Percentiles rank a stretch among this genome's conserved stretches.
Conservation (phyloP, 92 coral and sea anemone species). For the Epizoanthus ramosus region DNA sequence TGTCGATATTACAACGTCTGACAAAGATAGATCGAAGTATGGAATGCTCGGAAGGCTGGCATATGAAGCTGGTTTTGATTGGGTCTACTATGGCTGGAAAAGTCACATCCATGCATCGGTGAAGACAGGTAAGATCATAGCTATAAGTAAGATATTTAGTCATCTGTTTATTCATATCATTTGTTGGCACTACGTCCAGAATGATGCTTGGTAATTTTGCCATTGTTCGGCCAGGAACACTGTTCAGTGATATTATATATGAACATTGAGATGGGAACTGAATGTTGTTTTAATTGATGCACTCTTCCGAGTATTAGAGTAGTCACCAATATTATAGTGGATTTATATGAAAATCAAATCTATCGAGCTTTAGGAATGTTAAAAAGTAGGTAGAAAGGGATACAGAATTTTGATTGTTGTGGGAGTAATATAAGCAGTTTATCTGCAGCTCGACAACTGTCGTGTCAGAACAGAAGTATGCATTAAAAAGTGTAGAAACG, state of each 20-base stretch:
- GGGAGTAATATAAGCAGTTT: background rate
- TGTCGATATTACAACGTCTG: conserved; percentile 75
- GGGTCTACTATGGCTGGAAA: conserved; percentile 72
- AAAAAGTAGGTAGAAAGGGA: background rate
- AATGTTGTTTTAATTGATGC: background rate
- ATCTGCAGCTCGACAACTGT: background rate
- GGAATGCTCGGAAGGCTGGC: conserved; percentile 79
- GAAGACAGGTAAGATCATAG: conserved; percentile 58
- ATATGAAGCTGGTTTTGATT: conserved; percentile 74
- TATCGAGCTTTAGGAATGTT: background rate
- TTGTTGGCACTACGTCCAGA: background rate
- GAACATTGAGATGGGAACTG: background rate
- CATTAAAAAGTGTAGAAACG: background rate
- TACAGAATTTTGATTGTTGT: background rate
- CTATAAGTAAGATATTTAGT: background rate
- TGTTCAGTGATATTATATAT: too few relatives aligned
- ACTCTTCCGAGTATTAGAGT: background rate
- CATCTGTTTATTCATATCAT: background rate
- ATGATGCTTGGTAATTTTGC: background rate
- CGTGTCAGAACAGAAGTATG: conserved; percentile 1
- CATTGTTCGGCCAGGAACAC: background rate
- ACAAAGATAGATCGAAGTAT: conserved; percentile 54
- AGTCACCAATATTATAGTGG: background rate
- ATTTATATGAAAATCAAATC: background rate
- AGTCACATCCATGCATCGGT: conserved; percentile 84